phyloP scores from a whole-genome alignment of 1,140 invertebrate genomes.

The Caenorhabditis latens region DNA sequence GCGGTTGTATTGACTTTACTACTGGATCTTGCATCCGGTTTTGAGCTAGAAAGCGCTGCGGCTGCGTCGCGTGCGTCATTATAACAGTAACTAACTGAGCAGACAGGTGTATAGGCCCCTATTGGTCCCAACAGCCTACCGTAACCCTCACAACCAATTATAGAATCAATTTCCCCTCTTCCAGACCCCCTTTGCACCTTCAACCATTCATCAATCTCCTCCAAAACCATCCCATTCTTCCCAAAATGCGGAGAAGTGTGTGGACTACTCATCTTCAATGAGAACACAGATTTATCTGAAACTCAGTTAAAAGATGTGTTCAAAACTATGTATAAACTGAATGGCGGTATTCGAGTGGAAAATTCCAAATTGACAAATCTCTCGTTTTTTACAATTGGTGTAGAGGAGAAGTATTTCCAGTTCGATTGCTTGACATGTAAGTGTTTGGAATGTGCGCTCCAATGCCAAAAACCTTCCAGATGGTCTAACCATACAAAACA shows the following conservation, averaged over 20 bases:
- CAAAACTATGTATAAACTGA: neutral
- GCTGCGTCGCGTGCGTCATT: too few relatives aligned
- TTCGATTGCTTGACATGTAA: neutral
- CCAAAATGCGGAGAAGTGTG: neutral
- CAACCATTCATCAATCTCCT: neutral
- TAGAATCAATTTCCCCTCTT: too few relatives aligned
- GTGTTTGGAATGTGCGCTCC: too few relatives aligned
- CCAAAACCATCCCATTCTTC: neutral
- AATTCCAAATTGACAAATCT: neutral
- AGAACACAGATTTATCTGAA: neutral
- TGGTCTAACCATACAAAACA: neutral
- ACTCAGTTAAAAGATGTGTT: neutral
- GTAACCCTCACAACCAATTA: too few relatives aligned
- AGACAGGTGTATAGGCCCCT: too few relatives aligned
- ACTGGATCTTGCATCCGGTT: too few relatives aligned
- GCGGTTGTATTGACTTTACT: too few relatives aligned
- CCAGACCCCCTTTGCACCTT: neutral
- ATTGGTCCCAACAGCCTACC: too few relatives aligned
- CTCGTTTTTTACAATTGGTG: neutral
- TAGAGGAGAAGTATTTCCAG: neutral
- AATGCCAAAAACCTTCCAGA: too few relatives aligned
- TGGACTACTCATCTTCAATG: neutral
- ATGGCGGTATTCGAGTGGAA: neutral
- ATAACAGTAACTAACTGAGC: too few relatives aligned
- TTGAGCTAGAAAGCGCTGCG: too few relatives aligned